Percentiles rank a stretch among this genome's conserved stretches.
Evolutionary conservation across 1,140 invertebrate species (phyloP).

Genomic region (Hyles vespertilio): DNA sequence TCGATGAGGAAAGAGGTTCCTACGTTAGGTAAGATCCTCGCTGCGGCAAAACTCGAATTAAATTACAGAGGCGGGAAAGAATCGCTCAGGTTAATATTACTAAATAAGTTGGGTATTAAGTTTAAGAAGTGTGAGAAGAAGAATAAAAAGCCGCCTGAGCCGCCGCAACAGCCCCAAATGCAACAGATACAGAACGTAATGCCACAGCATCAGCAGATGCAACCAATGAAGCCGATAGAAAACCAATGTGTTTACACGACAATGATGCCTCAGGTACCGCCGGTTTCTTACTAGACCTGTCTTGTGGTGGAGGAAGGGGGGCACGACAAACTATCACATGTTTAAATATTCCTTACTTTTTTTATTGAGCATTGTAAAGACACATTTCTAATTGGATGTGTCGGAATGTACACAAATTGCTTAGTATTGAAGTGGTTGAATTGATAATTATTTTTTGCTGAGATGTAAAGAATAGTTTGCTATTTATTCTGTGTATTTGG

Average conservation of each 20-base stretch:
- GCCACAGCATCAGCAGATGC: slow-evolving; percentile 44
- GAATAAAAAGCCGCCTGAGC: slow-evolving; percentile 55
- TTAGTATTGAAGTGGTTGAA: too few species aligned
- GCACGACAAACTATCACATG: too few species aligned
- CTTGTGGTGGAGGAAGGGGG: not conserved
- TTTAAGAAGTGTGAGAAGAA: slow-evolving; percentile 71
- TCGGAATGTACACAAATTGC: too few species aligned
- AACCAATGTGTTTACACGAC: slow-evolving; percentile 60
- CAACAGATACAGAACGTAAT: slow-evolving; percentile 38
- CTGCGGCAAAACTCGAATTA: slow-evolving; percentile 57
- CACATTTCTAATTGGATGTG: too few species aligned
- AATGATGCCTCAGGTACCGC: slow-evolving; percentile 63
- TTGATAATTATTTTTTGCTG: too few species aligned
- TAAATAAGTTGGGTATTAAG: slow-evolving; percentile 68
- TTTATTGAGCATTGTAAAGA: too few species aligned
- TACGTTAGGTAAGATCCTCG: slow-evolving; percentile 61
- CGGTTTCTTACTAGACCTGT: slow-evolving; percentile 51
- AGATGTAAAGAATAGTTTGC: too few species aligned
- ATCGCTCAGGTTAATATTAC: slow-evolving; percentile 58
- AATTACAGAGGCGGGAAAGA: slow-evolving; percentile 65
- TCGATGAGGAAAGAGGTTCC: slow-evolving; percentile 60
- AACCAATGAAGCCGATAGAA: slow-evolving; percentile 56
- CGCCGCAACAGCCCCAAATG: slow-evolving; percentile 12
- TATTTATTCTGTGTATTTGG: too few species aligned
- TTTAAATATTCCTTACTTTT: too few species aligned